These are phyloP conservation scores for Eledona agricola DNA, from an alignment of 2,888 invertebrate species.

Conservation along the genomic window DNA sequence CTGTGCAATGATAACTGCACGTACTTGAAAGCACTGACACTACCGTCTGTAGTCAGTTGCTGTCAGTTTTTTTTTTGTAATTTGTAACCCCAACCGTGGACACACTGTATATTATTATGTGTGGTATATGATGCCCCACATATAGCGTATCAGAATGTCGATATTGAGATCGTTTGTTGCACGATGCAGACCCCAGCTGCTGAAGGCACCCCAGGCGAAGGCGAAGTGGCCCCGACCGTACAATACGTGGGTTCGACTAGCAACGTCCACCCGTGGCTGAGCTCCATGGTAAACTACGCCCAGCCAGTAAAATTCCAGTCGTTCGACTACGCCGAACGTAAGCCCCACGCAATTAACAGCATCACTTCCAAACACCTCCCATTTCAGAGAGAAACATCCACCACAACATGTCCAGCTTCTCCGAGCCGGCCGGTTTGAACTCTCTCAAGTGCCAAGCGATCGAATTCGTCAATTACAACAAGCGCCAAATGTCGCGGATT, in stretches of 20 bases:
- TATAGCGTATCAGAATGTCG: too few relatives aligned
- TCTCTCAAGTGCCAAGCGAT: slow-evolving; percentile 95
- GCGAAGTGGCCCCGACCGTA: slow-evolving; percentile 71
- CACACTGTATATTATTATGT: too few relatives aligned
- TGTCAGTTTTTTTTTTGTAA: too few relatives aligned
- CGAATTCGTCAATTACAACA: slow-evolving; percentile 99
- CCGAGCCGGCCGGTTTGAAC: slow-evolving; percentile 96
- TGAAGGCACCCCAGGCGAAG: slow-evolving; percentile 69
- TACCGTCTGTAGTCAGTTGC: too few relatives aligned
- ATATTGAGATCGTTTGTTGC: too few relatives aligned
- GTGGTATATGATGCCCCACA: too few relatives aligned
- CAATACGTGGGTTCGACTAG: slow-evolving; percentile 97
- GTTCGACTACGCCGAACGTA: slow-evolving; percentile 96
- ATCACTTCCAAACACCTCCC: not conserved
- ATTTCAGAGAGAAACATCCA: slow-evolving; percentile 88
- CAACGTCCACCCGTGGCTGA: slow-evolving; percentile 98
- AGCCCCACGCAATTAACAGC: slow-evolving; percentile 49
- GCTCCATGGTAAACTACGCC: slow-evolving; percentile 99
- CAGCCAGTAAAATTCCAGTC: slow-evolving; percentile 99
- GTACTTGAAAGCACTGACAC: too few relatives aligned
- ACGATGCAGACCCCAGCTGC: slow-evolving; percentile 64
- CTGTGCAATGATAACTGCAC: too few relatives aligned
- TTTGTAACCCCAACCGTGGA: too few relatives aligned
- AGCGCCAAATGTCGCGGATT: slow-evolving; percentile 98
- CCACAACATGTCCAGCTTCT: slow-evolving; percentile 99